A percentile compares a stretch with the other conserved stretches of the same genome.
Evolutionary conservation across 2,888 invertebrate genomes (phyloP).

Genomic region (Eumerus sabulonum): DNA sequence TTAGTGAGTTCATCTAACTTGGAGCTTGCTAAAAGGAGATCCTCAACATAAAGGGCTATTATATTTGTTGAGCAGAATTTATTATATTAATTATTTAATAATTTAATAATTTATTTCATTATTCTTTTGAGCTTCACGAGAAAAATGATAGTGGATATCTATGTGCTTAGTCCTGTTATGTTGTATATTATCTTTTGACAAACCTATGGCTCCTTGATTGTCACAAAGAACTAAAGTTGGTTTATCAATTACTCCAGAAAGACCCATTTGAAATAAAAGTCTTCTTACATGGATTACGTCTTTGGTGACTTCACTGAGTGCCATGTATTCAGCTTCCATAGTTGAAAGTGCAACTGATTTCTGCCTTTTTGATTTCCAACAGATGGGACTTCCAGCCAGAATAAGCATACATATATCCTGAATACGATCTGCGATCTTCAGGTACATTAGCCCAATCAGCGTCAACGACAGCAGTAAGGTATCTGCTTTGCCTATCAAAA

Average conservation of each 20-base stretch:
- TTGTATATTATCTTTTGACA: slow-evolving; percentile 3
- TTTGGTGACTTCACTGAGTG: slow-evolving; percentile 12
- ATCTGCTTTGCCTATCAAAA: background rate
- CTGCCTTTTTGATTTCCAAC: slow-evolving; percentile 12
- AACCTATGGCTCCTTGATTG: slow-evolving; percentile 16
- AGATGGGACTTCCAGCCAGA: slow-evolving; percentile 10
- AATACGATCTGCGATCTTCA: slow-evolving; percentile 16
- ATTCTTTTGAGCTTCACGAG: slow-evolving; percentile 7
- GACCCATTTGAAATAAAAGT: background rate
- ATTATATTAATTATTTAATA: too few species aligned
- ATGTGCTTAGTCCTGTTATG: slow-evolving; percentile 11
- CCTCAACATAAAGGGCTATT: slow-evolving; percentile 46
- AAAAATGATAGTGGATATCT: slow-evolving; percentile 19
- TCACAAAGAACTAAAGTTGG: slow-evolving; percentile 9
- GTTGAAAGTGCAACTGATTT: slow-evolving; percentile 20
- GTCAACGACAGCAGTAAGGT: background rate
- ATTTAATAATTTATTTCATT: slow-evolving; percentile 3
- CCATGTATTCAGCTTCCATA: slow-evolving; percentile 32
- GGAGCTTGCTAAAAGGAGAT: slow-evolving; percentile 39
- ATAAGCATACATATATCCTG: slow-evolving; percentile 3
- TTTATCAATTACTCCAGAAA: background rate
- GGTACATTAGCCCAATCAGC: slow-evolving; percentile 13
- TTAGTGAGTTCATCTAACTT: background rate
- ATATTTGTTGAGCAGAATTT: too few species aligned
- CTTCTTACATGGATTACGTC: slow-evolving; percentile 1